Evolutionary conservation across 2,113 vertebrate genomes (phyloP).

Genomic region (Osmerus mordax): DNA sequence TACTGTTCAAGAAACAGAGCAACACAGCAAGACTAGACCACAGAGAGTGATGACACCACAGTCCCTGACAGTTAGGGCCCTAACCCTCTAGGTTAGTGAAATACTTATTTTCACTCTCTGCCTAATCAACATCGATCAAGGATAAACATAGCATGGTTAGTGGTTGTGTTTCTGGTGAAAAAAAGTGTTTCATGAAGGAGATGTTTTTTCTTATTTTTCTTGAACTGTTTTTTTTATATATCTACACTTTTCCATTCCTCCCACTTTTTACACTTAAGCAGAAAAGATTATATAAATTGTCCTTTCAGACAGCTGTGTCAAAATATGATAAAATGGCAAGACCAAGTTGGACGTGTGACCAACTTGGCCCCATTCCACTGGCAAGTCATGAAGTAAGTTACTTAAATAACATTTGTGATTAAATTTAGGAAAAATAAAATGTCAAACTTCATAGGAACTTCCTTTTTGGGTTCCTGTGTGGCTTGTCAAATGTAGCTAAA

Average conservation of each 20-base stretch:
- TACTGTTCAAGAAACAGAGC: constrained; percentile 54
- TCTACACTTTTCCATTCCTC: neutral
- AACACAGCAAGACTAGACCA: constrained; percentile 58
- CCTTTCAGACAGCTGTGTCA: constrained; percentile 31
- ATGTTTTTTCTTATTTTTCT: constrained; percentile 28
- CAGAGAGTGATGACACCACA: constrained; percentile 65
- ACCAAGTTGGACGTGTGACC: constrained; percentile 42
- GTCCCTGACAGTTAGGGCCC: constrained; percentile 57
- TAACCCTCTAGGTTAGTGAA: constrained; percentile 46
- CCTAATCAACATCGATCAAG: constrained; percentile 35
- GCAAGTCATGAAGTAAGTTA: constrained; percentile 34
- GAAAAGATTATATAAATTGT: too few species aligned
- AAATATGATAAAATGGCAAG: constrained; percentile 52
- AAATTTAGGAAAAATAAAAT: neutral
- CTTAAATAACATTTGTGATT: too few species aligned
- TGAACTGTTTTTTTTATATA: neutral
- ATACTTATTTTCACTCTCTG: constrained; percentile 52
- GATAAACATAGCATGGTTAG: constrained; percentile 42
- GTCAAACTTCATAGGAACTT: constrained; percentile 14
- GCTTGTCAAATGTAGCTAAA: constrained; percentile 42
- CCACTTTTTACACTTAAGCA: neutral
- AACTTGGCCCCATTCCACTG: constrained; percentile 32
- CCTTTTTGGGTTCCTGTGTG: constrained; percentile 28
- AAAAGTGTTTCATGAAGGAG: neutral
- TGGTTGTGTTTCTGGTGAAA: neutral